phyloP scores from a whole-genome alignment of 2,113 vertebrate species.

The Piaya cayana region DNA sequence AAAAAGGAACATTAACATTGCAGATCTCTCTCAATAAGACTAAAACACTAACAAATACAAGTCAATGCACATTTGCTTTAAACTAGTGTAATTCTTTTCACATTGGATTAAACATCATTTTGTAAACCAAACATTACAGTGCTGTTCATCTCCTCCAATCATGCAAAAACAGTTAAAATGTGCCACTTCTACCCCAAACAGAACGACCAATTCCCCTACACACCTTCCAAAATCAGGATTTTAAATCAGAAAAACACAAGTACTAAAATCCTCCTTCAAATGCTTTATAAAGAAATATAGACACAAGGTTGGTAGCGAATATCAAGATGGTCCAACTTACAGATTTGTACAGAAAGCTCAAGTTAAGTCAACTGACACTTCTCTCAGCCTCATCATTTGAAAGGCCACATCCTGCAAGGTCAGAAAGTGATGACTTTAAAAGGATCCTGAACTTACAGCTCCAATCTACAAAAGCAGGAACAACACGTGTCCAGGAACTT shows the following conservation, averaged over 20 bases:
- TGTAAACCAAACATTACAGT: slow-evolving; percentile 80
- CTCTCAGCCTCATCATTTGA: background rate
- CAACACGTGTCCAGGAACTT: background rate
- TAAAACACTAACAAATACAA: slow-evolving; percentile 84
- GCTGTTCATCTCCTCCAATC: slow-evolving; percentile 78
- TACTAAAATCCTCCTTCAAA: slow-evolving; percentile 29
- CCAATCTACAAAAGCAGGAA: background rate
- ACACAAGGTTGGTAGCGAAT: slow-evolving; percentile 57
- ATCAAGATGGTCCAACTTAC: slow-evolving; percentile 57
- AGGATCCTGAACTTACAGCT: slow-evolving; percentile 13
- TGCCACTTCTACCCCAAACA: slow-evolving; percentile 66
- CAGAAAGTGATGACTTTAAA: background rate
- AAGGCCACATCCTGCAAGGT: background rate
- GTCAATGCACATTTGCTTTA: slow-evolving; percentile 78
- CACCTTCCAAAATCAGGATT: slow-evolving; percentile 31
- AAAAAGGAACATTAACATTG: slow-evolving; percentile 80
- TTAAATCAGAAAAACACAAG: slow-evolving; percentile 41
- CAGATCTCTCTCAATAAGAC: slow-evolving; percentile 78
- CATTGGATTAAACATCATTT: slow-evolving; percentile 79
- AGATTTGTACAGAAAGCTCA: slow-evolving; percentile 49
- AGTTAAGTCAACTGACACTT: slow-evolving; percentile 25
- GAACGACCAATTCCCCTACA: slow-evolving; percentile 19
- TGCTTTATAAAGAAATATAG: slow-evolving; percentile 36
- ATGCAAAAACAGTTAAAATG: slow-evolving; percentile 47
- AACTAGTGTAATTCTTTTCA: slow-evolving; percentile 81